Evolutionary conservation across 1,140 invertebrate species (phyloP), one percentile per base, ranked within the genome.

Genomic region (Lordiphosa collinella): DNA sequence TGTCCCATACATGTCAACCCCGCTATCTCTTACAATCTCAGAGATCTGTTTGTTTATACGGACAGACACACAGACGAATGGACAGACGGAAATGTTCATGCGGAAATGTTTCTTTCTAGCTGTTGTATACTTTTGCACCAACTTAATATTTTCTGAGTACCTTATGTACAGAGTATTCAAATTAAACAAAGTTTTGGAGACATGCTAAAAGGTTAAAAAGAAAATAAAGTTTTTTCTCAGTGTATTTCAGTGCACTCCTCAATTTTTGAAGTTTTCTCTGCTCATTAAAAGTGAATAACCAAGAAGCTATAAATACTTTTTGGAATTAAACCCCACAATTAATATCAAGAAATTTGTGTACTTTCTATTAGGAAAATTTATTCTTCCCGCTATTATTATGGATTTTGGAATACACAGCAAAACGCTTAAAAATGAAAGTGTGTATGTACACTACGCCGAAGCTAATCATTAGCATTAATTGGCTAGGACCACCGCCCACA

Each of bases 251-350:
- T 25, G 22, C 22, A 25, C 46, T 47, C 14, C 43, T 34, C 37
- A 38, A 44, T 59, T 49, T 56, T 69, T 72, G 60, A 74, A 74
- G 55, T 69, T 57, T 47, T 73, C 34, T 46, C 54, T 51, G 44
- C 67, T 82, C 78, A 82, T 84, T 76, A 82, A 57, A 68, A 54
- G 71, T 76, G 66, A 69, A 78, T 75, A 70, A 78, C 67, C 58
- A 73, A 49, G 54, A 35, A 41, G 14, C 35, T 65, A 61, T 35
- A 57, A 43, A 38, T 56, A 64, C 32, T 44, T n/a, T n/a, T n/a
- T 44, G 22, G 41, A 44, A 44, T 44, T 44, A 29, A 44, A 29
- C 18, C 22, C 41, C 29, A 29, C 41, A 44, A 44, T 44, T 44
- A 44, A 44, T 25, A 44, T n/a, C 12, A 38, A 38, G 11, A 44